Evolutionary conservation across 2,888 invertebrate species (phyloP).

Genomic region (Galeopsomyia nigrocyanea): DNA sequence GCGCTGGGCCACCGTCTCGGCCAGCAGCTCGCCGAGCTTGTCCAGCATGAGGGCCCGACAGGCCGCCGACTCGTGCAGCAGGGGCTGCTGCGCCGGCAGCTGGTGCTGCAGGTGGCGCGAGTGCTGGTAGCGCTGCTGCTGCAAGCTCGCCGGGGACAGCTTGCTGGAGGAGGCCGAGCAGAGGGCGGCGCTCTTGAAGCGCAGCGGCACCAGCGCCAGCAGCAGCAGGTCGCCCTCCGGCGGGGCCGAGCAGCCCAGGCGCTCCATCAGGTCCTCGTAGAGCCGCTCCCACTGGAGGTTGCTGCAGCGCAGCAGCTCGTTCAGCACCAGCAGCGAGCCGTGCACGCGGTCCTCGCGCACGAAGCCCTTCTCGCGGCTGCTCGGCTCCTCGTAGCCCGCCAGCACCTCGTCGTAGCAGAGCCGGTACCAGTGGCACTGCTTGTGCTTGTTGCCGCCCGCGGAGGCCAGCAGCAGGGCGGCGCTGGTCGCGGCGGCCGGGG

Average conservation of each 20-base stretch:
- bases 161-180: conserved; percentile 58
- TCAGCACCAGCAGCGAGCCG: conserved; percentile 91
- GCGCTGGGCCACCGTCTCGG: conserved; percentile 84
- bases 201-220: conserved; percentile 73
- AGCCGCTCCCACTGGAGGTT: conserved; percentile 89
- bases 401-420: conserved; percentile 94
- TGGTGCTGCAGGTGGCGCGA: conserved; percentile 58
- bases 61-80: conserved; percentile 87
- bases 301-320: conserved; percentile 92
- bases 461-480: too few species aligned
- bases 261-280: conserved; percentile 80
- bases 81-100: conserved; percentile 59
- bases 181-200: conserved; percentile 73
- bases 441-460: conserved; percentile 86
- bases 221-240: conserved; percentile 73
- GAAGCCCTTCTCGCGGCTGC: conserved; percentile 80
- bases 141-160: conserved; percentile 12
- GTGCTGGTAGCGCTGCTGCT: conserved; percentile 51
- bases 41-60: conserved; percentile 87
- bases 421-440: conserved; percentile 90
- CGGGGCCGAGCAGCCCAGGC: conserved; percentile 68
- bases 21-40: conserved; percentile 85
- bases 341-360: conserved; percentile 92
- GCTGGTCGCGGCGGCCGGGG: too few species aligned
- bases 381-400: conserved; percentile 80